Base-by-base conservation (phyloP, 2,888 invertebrate species). In the Nemotelus pantherinus region DNA sequence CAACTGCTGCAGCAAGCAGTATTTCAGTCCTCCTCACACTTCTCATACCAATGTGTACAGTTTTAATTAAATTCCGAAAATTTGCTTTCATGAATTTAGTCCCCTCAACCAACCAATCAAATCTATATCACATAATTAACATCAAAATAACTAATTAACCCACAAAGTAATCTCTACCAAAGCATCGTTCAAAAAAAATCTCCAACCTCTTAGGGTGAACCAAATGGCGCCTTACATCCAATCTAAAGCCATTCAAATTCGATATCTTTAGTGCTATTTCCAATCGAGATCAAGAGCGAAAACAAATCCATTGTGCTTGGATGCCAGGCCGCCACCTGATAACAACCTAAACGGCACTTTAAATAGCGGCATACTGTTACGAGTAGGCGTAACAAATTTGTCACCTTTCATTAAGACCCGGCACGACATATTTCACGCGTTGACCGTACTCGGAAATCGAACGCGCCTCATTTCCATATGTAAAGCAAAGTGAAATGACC, bases 381-480 rank as follows among this genome's bases (percentile, higher is more conserved):
- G 67, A 55, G 68, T 77, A 68, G 76, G 76, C 50, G 76, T 67
- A 64, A 77, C 67, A 58, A 77, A 77, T 77, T 77, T 77, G 76
- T 77, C 76, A 77, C 67, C 76, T 77, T 58, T 77, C 68, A 77
- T 77, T 77, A 77, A 65, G 41, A 25, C 39, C 67, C 47, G 68
- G 48, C 58, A 43, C 44, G 57, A 68, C 67, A 67, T 65, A 68
- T 65, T 65, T 68, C 65, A 65, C 65, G 45, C 53, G 55, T 65
- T 58, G 76, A 65, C 43, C 45, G 25, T 44, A 55, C 53, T 5
- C 25, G n/a, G 65, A 72, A 55, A 44, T 43, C 53, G 58, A 60
- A 60, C 44, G 25, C 45, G 50, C 43, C 65, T 76, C 58, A 68
- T 77, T 77, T 67, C 67, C 76, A 77, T 77, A 77, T 45, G 58